These are phyloP conservation scores for Antennarius maculatus DNA, from an alignment of 2,797 vertebrate species.

Conservation along the genomic window DNA sequence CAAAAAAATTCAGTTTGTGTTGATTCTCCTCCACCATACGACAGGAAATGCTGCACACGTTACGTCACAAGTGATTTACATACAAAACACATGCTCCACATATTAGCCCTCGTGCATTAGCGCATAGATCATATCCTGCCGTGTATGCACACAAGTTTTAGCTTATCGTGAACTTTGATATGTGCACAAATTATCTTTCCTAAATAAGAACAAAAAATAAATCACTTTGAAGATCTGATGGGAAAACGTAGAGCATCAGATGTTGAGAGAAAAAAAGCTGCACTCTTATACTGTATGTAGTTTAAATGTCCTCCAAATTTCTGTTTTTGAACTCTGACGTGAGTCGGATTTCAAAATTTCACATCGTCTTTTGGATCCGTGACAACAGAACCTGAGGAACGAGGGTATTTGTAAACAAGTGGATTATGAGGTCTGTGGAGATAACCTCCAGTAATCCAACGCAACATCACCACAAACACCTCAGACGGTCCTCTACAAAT, in stretches of 20 bases:
- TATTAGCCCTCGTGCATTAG: too few species aligned
- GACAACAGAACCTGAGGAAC: conserved; percentile 1
- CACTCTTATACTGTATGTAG: not conserved
- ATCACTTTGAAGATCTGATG: too few species aligned
- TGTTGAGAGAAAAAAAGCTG: not conserved
- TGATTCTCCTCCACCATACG: too few species aligned
- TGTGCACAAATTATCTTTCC: too few species aligned
- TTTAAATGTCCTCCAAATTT: not conserved
- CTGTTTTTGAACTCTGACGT: conserved; percentile 3
- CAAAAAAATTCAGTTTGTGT: not conserved
- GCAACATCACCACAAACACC: conserved; percentile 16
- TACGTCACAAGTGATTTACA: too few species aligned
- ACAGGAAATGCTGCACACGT: too few species aligned
- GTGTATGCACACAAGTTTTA: too few species aligned
- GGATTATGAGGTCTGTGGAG: conserved; percentile 40
- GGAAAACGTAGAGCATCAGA: not conserved
- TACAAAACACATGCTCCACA: too few species aligned
- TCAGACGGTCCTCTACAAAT: conserved; percentile 24
- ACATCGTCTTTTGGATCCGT: not conserved
- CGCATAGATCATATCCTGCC: too few species aligned
- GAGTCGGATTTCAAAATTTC: conserved; percentile 4
- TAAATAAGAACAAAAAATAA: too few species aligned
- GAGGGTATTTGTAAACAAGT: conserved; percentile 28
- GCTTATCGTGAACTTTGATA: too few species aligned
- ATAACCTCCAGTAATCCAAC: conserved; percentile 44